A percentile compares a stretch with the other conserved stretches of the same genome.
Evolutionary conservation across 2,888 invertebrate genomes (phyloP).

Genomic region (Volucella zonaria): DNA sequence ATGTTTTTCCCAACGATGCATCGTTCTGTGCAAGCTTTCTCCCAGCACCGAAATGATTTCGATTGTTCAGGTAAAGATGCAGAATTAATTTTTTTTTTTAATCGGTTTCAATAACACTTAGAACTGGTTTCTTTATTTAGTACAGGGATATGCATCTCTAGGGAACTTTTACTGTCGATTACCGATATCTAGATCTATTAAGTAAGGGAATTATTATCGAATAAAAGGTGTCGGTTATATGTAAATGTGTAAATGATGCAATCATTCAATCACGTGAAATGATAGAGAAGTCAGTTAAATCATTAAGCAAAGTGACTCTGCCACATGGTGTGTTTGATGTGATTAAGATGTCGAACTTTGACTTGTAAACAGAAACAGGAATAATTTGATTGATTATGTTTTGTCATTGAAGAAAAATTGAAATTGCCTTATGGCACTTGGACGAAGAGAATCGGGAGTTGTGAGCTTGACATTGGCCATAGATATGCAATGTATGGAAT

Average conservation of each 20-base stretch:
- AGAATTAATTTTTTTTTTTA: not conserved
- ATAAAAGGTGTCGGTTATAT: not conserved
- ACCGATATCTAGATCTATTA: no score
- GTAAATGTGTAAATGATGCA: slow-evolving; percentile 11
- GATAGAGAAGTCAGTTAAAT: not conserved
- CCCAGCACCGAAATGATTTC: not conserved
- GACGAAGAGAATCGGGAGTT: no score
- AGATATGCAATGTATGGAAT: no score
- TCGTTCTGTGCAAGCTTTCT: slow-evolving; percentile 7
- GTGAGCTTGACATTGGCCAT: no score
- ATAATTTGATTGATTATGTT: no score
- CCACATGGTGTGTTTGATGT: no score
- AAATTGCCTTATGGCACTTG: no score
- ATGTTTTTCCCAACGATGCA: not conserved
- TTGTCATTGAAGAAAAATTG: no score
- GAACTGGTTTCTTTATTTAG: not conserved
- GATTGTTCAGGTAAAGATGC: not conserved
- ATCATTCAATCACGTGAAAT: slow-evolving; percentile 3
- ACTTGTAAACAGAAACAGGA: no score
- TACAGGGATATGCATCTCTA: not conserved
- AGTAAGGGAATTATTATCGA: no score
- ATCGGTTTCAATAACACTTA: no score
- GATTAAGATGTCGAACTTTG: no score
- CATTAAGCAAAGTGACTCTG: not conserved
- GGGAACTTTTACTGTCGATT: slow-evolving; percentile 5